Evolutionary conservation across 2,113 vertebrate genomes (phyloP).

Genomic region (Lepidothrix coronata): DNA sequence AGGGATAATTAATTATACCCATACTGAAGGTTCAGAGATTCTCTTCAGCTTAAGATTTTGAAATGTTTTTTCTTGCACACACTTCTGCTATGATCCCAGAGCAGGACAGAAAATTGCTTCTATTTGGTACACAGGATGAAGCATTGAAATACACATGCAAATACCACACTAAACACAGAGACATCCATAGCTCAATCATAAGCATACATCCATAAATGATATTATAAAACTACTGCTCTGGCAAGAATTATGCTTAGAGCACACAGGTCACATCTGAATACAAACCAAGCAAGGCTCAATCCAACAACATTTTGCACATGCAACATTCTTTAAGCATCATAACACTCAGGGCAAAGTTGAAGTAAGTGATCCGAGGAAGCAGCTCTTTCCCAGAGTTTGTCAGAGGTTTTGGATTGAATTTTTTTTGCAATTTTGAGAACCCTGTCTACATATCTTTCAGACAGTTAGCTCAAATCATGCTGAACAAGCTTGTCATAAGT

Average conservation of each 20-base stretch:
- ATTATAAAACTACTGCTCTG: background rate
- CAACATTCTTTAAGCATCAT: background rate
- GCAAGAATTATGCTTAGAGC: background rate
- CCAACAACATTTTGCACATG: background rate
- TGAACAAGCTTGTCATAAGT: conserved; percentile 20
- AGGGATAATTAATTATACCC: background rate
- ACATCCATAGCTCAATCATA: background rate
- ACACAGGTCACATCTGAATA: background rate
- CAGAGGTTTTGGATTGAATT: background rate
- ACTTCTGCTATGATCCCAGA: background rate
- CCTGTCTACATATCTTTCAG: background rate
- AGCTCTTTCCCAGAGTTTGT: background rate
- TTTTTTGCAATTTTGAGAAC: background rate
- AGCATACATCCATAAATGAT: background rate
- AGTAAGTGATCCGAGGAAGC: background rate
- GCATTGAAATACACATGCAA: background rate
- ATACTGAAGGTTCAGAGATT: background rate
- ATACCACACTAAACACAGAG: background rate
- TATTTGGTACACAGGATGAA: background rate
- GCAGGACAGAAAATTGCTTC: background rate
- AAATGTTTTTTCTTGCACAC: background rate
- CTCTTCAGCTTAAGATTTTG: background rate
- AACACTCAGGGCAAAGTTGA: background rate
- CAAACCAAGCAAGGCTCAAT: background rate
- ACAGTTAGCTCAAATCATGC: background rate